Evolutionary conservation across 2,113 vertebrate species (phyloP), one percentile per base, ranked within the genome.

Genomic region (Chaetodon trifascialis): DNA sequence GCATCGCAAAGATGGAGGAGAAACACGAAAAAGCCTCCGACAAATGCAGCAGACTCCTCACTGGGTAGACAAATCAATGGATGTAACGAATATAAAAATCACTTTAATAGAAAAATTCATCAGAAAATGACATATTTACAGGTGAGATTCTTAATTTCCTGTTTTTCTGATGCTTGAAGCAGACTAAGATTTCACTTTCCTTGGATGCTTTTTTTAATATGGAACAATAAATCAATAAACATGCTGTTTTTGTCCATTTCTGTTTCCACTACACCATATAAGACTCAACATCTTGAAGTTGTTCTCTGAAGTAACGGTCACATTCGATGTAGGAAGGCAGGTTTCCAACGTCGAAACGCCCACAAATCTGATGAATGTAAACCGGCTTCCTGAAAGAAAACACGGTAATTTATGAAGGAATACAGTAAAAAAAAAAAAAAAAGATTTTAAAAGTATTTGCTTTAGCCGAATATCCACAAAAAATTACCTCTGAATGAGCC

Each of bases 1-100:
- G 97, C 76, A 99, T 99, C 70, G 97, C 97, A 76, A 99, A 99
- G 88, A 93, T 99, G 85, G 98, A 99, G 92, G 94, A 95, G 86
- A 89, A 58, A 42, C 91, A 40, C 0, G 98, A 99, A 84, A 99
- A 97, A 79, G 97, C 97, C 2, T 96, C 97, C 2, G 97, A 99
- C 85, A 96, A 92, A 16, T 99, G 97, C 91, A 91, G 63, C 59
- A 95, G 98, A 71, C 96, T 99, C 55, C 90, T 94, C 38, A 63
- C 77, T 1, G 51, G 74, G 52, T 94, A 88, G 89, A 64, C 8
- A 23, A 9, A 17, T 52, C 7, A 4, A 2, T 40, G 51, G 9
- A 14, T 23, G n/a, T 2, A 42, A 17, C 34, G 7, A 56, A 23
- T 11, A 69, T 21, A 34, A 44, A 67, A 73, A 65, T 40, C 1